Percentiles rank a stretch among this genome's conserved stretches.
These are phyloP conservation scores for Drosophila maculinotata DNA, from an alignment of 2,888 invertebrate species.

Conservation along the genomic window DNA sequence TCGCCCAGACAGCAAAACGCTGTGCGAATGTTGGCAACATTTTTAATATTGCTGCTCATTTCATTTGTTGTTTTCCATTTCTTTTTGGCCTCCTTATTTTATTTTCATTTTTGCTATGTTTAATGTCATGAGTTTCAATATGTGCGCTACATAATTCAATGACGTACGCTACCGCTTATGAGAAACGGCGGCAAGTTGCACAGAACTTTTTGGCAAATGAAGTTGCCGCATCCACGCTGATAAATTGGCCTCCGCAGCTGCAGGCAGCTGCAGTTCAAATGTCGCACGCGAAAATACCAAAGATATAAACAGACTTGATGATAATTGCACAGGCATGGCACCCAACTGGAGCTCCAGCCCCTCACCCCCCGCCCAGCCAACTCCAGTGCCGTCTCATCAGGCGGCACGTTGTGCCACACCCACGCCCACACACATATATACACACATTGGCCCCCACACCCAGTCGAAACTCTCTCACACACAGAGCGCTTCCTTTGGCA, in stretches of 20 bases:
- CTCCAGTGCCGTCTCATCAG: slow-evolving; percentile 17
- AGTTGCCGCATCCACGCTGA: slow-evolving; percentile 34
- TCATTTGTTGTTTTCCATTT: slow-evolving; percentile 41
- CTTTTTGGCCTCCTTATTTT: no score
- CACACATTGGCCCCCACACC: slow-evolving; percentile 41
- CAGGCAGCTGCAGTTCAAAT: slow-evolving; percentile 47
- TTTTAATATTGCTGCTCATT: slow-evolving; percentile 67
- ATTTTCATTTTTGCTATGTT: slow-evolving; percentile 19
- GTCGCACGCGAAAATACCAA: slow-evolving; percentile 45
- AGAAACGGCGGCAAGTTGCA: no score
- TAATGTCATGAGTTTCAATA: slow-evolving; percentile 59
- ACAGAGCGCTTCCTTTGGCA: slow-evolving; percentile 45
- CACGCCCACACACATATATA: slow-evolving; percentile 60
- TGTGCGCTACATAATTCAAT: slow-evolving; percentile 67
- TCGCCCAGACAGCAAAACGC: slow-evolving; percentile 7
- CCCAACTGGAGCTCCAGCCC: neutral
- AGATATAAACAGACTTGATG: slow-evolving; percentile 50
- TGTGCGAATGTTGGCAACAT: slow-evolving; percentile 37
- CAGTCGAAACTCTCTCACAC: slow-evolving; percentile 26
- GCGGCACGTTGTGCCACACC: slow-evolving; percentile 59
- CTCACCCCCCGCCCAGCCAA: neutral
- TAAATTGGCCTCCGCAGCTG: slow-evolving; percentile 26
- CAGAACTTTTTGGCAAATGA: slow-evolving; percentile 35
- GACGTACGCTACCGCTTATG: slow-evolving; percentile 43
- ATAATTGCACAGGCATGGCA: slow-evolving; percentile 46